phyloP scores from a whole-genome alignment of 2,888 invertebrate genomes.

The Amphipyra berbera region DNA sequence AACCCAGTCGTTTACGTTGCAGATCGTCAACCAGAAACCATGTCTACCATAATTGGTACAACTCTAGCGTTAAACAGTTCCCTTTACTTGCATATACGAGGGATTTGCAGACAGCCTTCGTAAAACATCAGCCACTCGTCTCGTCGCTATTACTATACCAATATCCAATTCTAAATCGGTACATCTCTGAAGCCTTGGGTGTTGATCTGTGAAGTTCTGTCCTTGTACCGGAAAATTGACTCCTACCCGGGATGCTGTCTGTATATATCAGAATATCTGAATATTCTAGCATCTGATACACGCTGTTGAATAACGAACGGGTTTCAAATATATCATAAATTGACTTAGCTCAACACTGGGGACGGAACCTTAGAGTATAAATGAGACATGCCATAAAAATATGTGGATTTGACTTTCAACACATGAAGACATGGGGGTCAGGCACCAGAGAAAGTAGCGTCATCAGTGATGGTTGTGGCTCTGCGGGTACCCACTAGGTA shows the following conservation, averaged over 20 bases:
- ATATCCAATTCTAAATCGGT: too few species aligned
- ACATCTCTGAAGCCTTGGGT: too few species aligned
- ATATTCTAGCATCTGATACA: slow-evolving; percentile 36
- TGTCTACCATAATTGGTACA: slow-evolving; percentile 17
- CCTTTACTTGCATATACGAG: not conserved
- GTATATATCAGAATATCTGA: slow-evolving; percentile 15
- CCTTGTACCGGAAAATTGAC: not conserved
- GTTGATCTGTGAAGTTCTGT: too few species aligned
- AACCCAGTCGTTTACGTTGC: slow-evolving; percentile 28
- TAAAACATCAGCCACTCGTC: too few species aligned
- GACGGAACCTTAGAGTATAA: slow-evolving; percentile 8
- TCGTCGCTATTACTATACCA: too few species aligned
- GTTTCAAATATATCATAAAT: slow-evolving; percentile 33
- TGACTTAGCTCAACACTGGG: slow-evolving; percentile 25
- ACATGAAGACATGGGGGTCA: too few species aligned
- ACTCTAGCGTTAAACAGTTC: not conserved
- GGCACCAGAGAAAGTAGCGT: too few species aligned
- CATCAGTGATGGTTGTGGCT: too few species aligned
- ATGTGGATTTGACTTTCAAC: too few species aligned
- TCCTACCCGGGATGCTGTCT: not conserved
- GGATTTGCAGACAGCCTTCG: too few species aligned
- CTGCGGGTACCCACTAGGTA: too few species aligned
- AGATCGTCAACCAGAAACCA: slow-evolving; percentile 23
- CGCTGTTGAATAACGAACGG: slow-evolving; percentile 25
- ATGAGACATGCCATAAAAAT: slow-evolving; percentile 12